Base-by-base conservation (phyloP, 1,140 invertebrate species). In the Papilio dardanus region DNA sequence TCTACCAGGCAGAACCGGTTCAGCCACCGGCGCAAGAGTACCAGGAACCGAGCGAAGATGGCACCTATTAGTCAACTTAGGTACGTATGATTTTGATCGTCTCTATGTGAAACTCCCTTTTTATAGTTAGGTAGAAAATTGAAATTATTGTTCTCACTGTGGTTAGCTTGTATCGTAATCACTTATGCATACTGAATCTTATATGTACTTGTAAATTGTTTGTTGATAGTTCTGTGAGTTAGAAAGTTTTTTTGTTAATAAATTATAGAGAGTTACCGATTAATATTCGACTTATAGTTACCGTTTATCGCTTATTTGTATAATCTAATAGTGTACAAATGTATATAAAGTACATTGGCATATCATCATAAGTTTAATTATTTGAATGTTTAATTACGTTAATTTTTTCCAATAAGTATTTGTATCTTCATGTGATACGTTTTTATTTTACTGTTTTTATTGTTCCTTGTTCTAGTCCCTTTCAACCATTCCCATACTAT, bases 21-120 rank as follows among this genome's bases (percentile, higher is more conserved):
- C 95, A 96, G 83, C 95, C 95, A 0, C 94, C 94, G 62, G 86
- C 95, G n/a, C 92, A 94, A 75, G 92, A 94, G 75, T 87, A 93
- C 71, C 94, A 95, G 67, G 94, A 95, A 37, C 94, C 93, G 37
- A 90, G 94, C 66, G 91, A 94, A 28, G 95, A 95, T 79, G 92
- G 94, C 81, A 94, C 94, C 71, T 95, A 95, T 84, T 95, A 94
- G 83, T 75, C 40, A 14, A 33, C 14, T 50, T 35, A 75, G 30
- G 65, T 71, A 58, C 35, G 54, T 74, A 71, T 33, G 30, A 37
- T 30, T 40, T 66, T 50, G 42, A 69, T 28, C 69, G 30, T 58
- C 33, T 50, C 54, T 33, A 71, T 75, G 58, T 80, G 31, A 77
- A 76, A 50, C 65, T 76, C 76, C 42, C 74, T 79, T 84, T 83